phyloP scores from a whole-genome alignment of 2,888 invertebrate species.

The Drosophila subquinaria region DNA sequence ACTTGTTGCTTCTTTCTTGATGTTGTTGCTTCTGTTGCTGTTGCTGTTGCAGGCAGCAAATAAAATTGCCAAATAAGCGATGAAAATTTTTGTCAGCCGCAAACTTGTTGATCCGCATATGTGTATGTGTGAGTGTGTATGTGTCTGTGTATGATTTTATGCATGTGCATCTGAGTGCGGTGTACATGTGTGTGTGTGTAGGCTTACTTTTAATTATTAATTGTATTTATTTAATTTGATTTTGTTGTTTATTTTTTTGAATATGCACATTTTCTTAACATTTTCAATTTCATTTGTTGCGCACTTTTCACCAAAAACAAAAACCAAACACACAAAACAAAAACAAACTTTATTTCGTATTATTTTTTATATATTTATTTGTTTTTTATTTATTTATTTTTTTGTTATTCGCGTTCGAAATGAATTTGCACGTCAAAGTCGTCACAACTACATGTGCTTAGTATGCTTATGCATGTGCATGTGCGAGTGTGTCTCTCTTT shows the following conservation, averaged over 20 bases:
- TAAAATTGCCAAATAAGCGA: conserved; percentile 61
- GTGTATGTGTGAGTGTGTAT: conserved; percentile 18
- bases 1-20: conserved; percentile 52
- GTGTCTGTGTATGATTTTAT: conserved; percentile 29
- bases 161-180: conserved; percentile 17
- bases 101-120: conserved; percentile 68
- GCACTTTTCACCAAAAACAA: conserved; percentile 59
- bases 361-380: conserved; percentile 1
- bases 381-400: conserved; percentile 14
- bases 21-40: conserved; percentile 10
- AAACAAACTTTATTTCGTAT: conserved; percentile 35
- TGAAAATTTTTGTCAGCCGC: conserved; percentile 75
- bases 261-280: conserved; percentile 22
- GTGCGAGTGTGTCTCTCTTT: conserved; percentile 17
- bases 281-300: conserved; percentile 50
- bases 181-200: conserved; percentile 28
- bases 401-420: conserved; percentile 44
- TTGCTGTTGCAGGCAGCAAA: conserved; percentile 41
- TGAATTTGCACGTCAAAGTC: conserved; percentile 70
- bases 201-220: conserved; percentile 67
- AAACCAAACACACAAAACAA: conserved; percentile 50
- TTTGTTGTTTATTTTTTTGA: conserved; percentile 26
- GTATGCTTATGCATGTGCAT: conserved; percentile 17
- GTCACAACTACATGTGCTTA: conserved; percentile 19
- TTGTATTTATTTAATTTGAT: conserved; percentile 44